Base-by-base conservation (phyloP, 2,113 vertebrate species). In the Petaurus breviceps region DNA sequence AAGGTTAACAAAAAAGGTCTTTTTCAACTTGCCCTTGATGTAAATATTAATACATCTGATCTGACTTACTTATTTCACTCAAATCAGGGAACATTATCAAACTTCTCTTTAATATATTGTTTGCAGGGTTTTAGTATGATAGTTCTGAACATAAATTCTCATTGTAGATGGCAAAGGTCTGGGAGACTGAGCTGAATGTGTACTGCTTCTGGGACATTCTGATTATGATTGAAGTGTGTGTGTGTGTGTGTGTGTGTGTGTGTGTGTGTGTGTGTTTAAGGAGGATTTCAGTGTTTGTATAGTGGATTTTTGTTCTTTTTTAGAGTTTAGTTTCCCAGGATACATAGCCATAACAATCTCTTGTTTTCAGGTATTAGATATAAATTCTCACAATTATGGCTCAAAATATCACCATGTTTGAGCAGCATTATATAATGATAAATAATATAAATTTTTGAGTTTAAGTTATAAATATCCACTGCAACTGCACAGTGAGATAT, bases 1-100 rank as follows among this genome's bases (percentile, higher is more conserved):
- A 90, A 9, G 26, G 93, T 26, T 89, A 55, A 97, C 94, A 10
- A 91, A 94, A 43, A 96, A 93, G 94, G 90, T 50, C 31, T n/a
- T 89, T 55, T 92, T 93, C 46, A 43, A 90, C 91, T 94, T 22
- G 7, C 16, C n/a, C 96, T 91, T 92, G 22, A 91, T 92, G 51
- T 57, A 51, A 93, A 91, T 77, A 57, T 92, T 93, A 93, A 92
- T 89, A 49, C 47, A 55, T 14, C 55, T 92, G 43, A 93, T 90
- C 84, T 50, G 61, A 24, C 28, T 51, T 89, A 84, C 51, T 49
- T 57, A 51, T 57, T 51, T 54, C 25, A 54, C 3, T 24, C 49
- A 89, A 94, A 51, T 91, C 54, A n/a, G 37, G n/a, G 37, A 55
- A 19, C 23, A 51, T 19, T 91, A 90, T 3, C 12, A 53, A 54